Conservation (phyloP, 2,888 invertebrate genomes). For the Polyommatus iphigenia region DNA sequence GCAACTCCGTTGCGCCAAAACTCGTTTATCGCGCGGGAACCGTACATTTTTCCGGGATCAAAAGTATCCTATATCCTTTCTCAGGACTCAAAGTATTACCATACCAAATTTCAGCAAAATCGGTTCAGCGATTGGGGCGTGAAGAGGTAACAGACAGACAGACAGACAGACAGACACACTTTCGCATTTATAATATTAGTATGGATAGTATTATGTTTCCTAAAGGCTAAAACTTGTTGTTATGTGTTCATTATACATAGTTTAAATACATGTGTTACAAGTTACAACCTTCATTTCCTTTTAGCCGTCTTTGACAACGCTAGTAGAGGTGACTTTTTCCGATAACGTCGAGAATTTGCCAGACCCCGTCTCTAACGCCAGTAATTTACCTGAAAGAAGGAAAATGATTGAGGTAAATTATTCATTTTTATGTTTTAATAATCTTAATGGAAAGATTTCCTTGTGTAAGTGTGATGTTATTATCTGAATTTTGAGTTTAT, state of each 20-base stretch:
- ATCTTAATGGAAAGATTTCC: not conserved
- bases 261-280: too few relatives aligned
- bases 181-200: too few relatives aligned
- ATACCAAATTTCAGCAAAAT: too few relatives aligned
- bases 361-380: conserved; percentile 58
- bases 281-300: conserved; percentile 1
- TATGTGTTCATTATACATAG: too few relatives aligned
- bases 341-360: conserved; percentile 67
- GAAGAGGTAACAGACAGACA: too few relatives aligned
- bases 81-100: too few relatives aligned
- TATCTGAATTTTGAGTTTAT: not conserved
- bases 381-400: conserved; percentile 60
- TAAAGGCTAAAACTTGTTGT: not conserved
- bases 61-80: too few relatives aligned
- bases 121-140: too few relatives aligned
- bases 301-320: conserved; percentile 66
- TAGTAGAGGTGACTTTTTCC: conserved; percentile 68
- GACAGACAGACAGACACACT: too few relatives aligned
- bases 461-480: not conserved
- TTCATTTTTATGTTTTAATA: conserved; percentile 30
- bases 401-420: conserved; percentile 63
- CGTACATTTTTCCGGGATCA: too few relatives aligned
- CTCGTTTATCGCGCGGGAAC: too few relatives aligned
- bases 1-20: too few relatives aligned
- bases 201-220: not conserved